Conservation (phyloP, 2,113 vertebrate species). For the Callipepla californica region DNA sequence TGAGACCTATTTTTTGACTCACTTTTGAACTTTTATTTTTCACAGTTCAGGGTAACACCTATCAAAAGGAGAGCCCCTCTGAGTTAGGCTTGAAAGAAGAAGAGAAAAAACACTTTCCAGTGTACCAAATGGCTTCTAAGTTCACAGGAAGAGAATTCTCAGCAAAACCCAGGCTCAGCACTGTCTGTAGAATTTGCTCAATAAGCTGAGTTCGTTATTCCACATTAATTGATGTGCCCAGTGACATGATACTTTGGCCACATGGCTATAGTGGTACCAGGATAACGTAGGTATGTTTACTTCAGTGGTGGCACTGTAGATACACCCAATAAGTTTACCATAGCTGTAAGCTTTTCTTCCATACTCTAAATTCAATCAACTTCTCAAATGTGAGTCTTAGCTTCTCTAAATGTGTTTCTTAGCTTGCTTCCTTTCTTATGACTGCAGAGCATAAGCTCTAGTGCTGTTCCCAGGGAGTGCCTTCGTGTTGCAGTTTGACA, state of each 20-base stretch:
- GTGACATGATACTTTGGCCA: background rate
- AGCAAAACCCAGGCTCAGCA: background rate
- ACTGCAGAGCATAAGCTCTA: background rate
- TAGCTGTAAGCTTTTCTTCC: background rate
- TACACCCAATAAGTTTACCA: background rate
- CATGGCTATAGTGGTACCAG: background rate
- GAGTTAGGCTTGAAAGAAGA: background rate
- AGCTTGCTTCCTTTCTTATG: background rate
- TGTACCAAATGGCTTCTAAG: background rate
- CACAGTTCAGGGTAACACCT: accelerated
- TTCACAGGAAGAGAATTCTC: background rate
- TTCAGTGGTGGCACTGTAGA: background rate
- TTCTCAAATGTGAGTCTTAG: background rate
- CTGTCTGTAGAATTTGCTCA: background rate
- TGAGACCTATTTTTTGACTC: background rate
- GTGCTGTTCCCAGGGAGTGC: background rate
- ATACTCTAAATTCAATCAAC: background rate
- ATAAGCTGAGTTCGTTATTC: background rate
- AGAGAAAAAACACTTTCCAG: background rate
- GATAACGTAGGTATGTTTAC: background rate
- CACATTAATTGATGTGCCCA: background rate
- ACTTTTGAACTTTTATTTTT: background rate
- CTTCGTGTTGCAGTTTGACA: background rate
- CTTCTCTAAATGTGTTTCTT: too few relatives aligned
- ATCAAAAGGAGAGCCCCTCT: background rate